Evolutionary conservation across 2,888 invertebrate species (phyloP).

Genomic region (Galeruca laticollis): DNA sequence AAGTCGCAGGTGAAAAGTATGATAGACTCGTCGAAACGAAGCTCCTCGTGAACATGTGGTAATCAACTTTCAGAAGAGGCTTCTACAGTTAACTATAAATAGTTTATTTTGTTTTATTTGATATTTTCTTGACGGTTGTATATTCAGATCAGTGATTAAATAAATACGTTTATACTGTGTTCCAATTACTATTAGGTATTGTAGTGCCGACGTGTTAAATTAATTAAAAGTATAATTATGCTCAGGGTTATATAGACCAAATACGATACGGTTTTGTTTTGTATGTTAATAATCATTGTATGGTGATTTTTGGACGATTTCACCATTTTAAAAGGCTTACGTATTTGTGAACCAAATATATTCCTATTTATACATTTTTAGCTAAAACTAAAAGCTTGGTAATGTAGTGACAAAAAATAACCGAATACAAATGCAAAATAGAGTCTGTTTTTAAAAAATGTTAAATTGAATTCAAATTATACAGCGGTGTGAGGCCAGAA

Average conservation of each 20-base stretch:
- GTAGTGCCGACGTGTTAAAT: neutral
- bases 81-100: too few species aligned
- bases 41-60: too few species aligned
- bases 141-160: too few species aligned
- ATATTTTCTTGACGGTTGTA: too few species aligned
- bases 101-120: too few species aligned
- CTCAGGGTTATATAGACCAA: neutral
- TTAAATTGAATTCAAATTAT: neutral
- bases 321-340: neutral
- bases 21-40: too few species aligned
- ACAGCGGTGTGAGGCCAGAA: too few species aligned
- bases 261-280: neutral
- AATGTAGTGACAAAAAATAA: neutral
- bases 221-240: constrained; percentile 5
- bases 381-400: constrained; percentile 6
- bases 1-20: too few species aligned
- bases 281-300: constrained; percentile 10
- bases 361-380: constrained; percentile 12
- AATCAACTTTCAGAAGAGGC: too few species aligned
- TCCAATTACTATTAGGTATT: neutral
- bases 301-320: constrained; percentile 4
- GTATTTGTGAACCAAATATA: constrained; percentile 14
- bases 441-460: neutral
- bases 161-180: too few species aligned
- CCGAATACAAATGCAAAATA: neutral